Evolutionary conservation across 2,113 vertebrate genomes (phyloP), one percentile per base, ranked within the genome.

Genomic region (Rhinogobius similis): DNA sequence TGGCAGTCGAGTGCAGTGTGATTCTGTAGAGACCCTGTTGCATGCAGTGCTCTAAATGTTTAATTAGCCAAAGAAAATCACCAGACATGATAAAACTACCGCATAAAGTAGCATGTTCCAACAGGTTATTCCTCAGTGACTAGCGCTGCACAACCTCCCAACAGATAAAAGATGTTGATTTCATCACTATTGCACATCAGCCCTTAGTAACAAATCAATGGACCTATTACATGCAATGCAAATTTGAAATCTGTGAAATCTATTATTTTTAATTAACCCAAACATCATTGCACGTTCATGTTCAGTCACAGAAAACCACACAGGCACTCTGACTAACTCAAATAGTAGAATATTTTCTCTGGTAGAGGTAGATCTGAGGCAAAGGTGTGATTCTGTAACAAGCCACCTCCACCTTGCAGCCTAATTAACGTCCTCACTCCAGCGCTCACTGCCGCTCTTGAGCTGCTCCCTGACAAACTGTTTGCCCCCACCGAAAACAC

Each of bases 11-110:
- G 24, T 23, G 7, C 48, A 71, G 72, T 59, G 59, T 23, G 64
- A 55, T 82, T 75, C 50, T 67, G 48, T 65, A 18, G 65, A 85
- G 65, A 90, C 88, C 89, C 91, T 93, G 91, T 93, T 94, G 92
- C 90, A 92, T 91, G 79, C 68, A 44, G 56, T 26, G 21, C 26
- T 5, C 58, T 73, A 18, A n/a, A 59, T 73, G 7, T 48, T 46
- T 24, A 70, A 46, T 29, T 66, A 59, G 26, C 29, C 39, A 24
- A 24, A 48, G 14, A 21, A 52, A 70, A 55, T 26, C n/a, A 66
- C 4, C 56, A 36, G 20, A 23, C 27, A 21, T 44, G 10, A 24
- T 9, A 78, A 68, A 38, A 50, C 10, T 24, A 32, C 36, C 21
- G 36, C n/a, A 26, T 3, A 74, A 64, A 73, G 29, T 62, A 23